These are phyloP conservation scores for Allygus modestus DNA, from an alignment of 2,888 invertebrate species.

Conservation along the genomic window DNA sequence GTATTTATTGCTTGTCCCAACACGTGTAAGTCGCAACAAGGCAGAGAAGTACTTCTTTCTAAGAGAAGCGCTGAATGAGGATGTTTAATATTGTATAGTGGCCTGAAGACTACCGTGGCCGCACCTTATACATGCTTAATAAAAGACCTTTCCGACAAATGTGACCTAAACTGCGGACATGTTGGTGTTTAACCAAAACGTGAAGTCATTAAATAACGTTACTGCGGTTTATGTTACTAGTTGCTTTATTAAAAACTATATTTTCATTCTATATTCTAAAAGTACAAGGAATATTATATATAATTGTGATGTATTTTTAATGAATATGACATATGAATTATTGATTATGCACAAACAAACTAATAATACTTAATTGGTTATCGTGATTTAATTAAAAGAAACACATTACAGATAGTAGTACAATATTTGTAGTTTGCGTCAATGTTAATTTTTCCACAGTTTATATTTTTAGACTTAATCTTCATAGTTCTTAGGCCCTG, in stretches of 20 bases:
- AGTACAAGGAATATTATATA: no score
- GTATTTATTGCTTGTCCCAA: neutral
- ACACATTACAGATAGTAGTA: no score
- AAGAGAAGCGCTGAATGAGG: constrained; percentile 1
- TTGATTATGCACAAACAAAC: no score
- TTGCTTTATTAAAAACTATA: neutral
- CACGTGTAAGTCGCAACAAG: neutral
- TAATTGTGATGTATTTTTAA: no score
- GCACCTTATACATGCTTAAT: constrained; percentile 13
- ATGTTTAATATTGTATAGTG: constrained; percentile 5
- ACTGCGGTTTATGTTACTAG: neutral
- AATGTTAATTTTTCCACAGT: no score
- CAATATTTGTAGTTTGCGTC: no score
- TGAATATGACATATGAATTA: no score
- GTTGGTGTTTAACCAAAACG: neutral
- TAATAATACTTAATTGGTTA: no score
- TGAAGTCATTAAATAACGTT: neutral
- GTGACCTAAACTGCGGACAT: neutral
- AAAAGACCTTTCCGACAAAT: neutral
- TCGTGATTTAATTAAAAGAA: no score
- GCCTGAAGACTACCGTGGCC: constrained; percentile 2
- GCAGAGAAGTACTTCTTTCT: neutral
- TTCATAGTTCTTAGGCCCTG: no score
- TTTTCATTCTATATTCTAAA: no score
- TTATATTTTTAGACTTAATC: no score